Percentiles rank a stretch among this genome's conserved stretches.
Conservation (phyloP, 1,140 invertebrate species). For the Eulimnadia texana region DNA sequence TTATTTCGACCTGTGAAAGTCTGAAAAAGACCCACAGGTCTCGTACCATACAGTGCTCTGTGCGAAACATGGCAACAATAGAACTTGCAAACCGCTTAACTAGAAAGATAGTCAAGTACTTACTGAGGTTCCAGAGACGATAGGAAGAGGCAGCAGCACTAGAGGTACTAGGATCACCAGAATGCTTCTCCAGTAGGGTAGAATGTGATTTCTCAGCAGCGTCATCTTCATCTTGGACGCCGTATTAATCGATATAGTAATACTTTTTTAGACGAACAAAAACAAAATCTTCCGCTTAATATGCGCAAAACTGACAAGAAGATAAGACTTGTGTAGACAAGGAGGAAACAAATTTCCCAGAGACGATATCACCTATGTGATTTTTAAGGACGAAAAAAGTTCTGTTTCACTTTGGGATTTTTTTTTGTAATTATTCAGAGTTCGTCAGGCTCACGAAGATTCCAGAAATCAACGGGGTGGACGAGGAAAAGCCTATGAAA, state of each 20-base stretch:
- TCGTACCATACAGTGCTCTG: too few relatives aligned
- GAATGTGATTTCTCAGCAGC: neutral
- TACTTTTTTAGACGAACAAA: neutral
- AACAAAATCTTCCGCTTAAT: too few relatives aligned
- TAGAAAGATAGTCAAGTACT: neutral
- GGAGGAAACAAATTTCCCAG: too few relatives aligned
- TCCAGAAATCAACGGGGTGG: neutral
- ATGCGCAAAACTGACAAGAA: too few relatives aligned
- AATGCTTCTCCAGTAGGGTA: conserved; percentile 9
- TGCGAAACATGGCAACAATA: too few relatives aligned
- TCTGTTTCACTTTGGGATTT: neutral
- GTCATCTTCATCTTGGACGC: neutral
- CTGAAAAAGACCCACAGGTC: too few relatives aligned
- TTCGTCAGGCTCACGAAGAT: neutral
- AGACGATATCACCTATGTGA: too few relatives aligned
- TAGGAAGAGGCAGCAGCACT: conserved; percentile 2
- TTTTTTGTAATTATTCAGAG: neutral
- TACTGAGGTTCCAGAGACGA: neutral
- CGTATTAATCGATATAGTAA: neutral
- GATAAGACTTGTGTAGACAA: too few relatives aligned
- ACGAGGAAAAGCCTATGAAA: neutral
- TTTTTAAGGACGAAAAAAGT: neutral
- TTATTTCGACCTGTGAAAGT: too few relatives aligned
- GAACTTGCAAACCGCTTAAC: neutral
- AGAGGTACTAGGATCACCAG: neutral